Base-by-base conservation (phyloP, 2,888 invertebrate species). In the Scrobipalpa atriplicella region DNA sequence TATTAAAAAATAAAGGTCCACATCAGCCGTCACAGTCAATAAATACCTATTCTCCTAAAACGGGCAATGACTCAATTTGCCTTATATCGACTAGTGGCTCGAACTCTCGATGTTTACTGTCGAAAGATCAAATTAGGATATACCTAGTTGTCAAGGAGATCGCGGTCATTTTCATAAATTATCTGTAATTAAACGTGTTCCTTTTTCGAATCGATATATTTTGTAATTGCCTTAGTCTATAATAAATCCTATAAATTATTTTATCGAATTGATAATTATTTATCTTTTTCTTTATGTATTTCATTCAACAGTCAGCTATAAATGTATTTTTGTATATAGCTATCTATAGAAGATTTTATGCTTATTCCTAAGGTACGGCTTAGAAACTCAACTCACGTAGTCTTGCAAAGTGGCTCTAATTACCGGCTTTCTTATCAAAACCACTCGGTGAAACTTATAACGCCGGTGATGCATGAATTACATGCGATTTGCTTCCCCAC, bases 401-500 rank as follows among this genome's bases (percentile, higher is more conserved):
- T 39, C 67, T 68, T 67, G 68, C 58, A 67, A 75, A 75, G 71
- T 54, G 69, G 66, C 68, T 68, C 66, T 71, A 84, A 83, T 84
- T 80, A 82, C 60, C 73, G 62, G 75, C 82, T 86, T 83, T 84
- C 82, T 70, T 78, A 77, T 79, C 77, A 78, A 80, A 80, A 74
- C 71, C 74, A 75, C 81, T n/a, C 21, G 66, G 68, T 64, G 62
- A 85, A 85, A 85, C 71, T 77, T 70, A 70, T 65, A 69, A 43
- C 66, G 70, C 61, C 73, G 72, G 70, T 72, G 73, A 75, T 78
- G 84, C 84, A 83, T 83, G 78, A 84, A 81, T 75, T 68, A 73
- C 75, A 74, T 80, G 78, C 77, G 73, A 79, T 79, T 78, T 75
- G 67, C 72, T 71, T 69, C 67, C 74, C 62, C 41, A 16, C 36